Evolutionary conservation across 2,888 invertebrate genomes (phyloP).

Genomic region (Eurois occulta): DNA sequence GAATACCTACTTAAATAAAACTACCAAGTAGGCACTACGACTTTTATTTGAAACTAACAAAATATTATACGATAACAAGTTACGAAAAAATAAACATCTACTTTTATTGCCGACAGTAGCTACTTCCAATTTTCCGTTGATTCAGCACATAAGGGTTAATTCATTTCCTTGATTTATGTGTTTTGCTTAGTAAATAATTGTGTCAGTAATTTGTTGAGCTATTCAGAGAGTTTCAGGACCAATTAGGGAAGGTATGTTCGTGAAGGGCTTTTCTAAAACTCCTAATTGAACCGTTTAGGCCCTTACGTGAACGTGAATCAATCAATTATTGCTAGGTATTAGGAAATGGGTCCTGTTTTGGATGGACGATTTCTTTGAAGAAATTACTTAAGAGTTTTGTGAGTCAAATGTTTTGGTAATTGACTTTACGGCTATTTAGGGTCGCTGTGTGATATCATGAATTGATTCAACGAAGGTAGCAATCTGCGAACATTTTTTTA

Average conservation of each 20-base stretch:
- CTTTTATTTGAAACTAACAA: not conserved
- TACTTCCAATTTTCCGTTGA: conserved; percentile 13
- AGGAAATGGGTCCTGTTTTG: conserved; percentile 38
- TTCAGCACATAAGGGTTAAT: conserved; percentile 33
- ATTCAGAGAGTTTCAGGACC: conserved; percentile 67
- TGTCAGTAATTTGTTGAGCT: conserved; percentile 68
- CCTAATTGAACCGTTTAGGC: conserved; percentile 47
- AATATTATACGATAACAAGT: not conserved
- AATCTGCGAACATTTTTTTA: not conserved
- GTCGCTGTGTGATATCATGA: not conserved
- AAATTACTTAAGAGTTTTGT: conserved; percentile 19
- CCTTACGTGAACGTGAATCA: conserved; percentile 46
- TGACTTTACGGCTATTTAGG: not conserved
- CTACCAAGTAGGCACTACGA: not conserved
- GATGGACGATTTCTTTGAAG: conserved; percentile 24
- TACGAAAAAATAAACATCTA: not conserved
- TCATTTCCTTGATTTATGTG: conserved; percentile 60
- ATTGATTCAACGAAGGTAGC: not conserved
- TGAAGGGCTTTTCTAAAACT: conserved; percentile 59
- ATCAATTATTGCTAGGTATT: conserved; percentile 44
- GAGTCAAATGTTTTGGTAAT: conserved; percentile 16
- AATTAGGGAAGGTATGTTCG: conserved; percentile 66
- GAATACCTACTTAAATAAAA: not conserved
- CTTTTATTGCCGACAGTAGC: not conserved
- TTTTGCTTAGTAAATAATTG: conserved; percentile 68